Base-by-base conservation (phyloP, 2,888 invertebrate species). In the Drosophila atroscutellata region DNA sequence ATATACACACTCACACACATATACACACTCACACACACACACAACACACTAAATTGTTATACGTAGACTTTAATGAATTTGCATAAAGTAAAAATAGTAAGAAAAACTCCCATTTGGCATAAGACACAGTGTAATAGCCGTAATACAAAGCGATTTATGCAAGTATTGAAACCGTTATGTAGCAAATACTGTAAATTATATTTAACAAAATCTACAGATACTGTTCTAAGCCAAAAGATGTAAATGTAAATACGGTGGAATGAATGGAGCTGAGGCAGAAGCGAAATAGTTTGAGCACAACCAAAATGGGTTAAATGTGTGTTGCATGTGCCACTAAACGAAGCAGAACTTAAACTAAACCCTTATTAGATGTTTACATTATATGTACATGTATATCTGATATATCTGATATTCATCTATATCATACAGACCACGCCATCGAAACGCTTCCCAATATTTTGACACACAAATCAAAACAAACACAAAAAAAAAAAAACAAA, bases 221-320 rank as follows among this genome's bases (percentile, higher is more conserved):
- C 55, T 72, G 62, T 63, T 75, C 59, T 45, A 63, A 52, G 76
- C 67, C 72, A 68, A 72, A 77, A 60, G 47, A 61, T 76, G 59
- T 60, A 47, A 47, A 11, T 74, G 69, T 76, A 76, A 55, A 71
- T 61, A 77, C 11, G 18, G 18, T 18, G n/a, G n/a, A 26, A 45
- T 13, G 7, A 13, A 42, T 13, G 5, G 11, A 39, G 32, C n/a
- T 9, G 39, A 42, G 45, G 7, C 20, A 45, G 45, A 15, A 28
- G 4, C 9, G 49, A 49, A 49, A 18, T 49, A 5, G 26, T 18
- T 42, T 30, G 28, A 55, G 42, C 50, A 57, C 55, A 28, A 26
- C 32, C 49, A 47, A 64, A 18, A 13, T 39, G 32, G 15, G 24
- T 64, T 26, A 11, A 61, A 47, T 58, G 37, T 74, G 45, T 26